A percentile compares a stretch with the other conserved stretches of the same genome.
These are phyloP conservation scores for Mimachlamys varia DNA, from an alignment of 2,888 invertebrate species.

Conservation along the genomic window DNA sequence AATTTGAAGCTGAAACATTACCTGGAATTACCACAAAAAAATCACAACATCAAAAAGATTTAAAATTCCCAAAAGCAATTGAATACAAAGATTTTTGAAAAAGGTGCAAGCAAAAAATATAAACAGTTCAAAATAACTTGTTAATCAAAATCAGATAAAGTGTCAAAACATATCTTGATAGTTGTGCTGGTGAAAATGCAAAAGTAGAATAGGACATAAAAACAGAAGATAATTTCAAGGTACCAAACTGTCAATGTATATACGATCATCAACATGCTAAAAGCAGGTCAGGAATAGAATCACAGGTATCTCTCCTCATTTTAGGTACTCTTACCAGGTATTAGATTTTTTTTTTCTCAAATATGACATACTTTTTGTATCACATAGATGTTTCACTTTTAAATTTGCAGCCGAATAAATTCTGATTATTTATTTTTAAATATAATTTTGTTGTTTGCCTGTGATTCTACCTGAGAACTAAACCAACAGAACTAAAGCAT, in stretches of 20 bases:
- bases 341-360: too few species aligned
- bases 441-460: not conserved
- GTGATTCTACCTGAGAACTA: conserved; percentile 9
- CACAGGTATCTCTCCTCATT: conserved; percentile 28
- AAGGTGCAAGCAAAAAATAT: not conserved
- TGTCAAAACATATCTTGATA: not conserved
- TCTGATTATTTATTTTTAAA: too few species aligned
- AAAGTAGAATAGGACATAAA: too few species aligned
- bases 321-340: not conserved
- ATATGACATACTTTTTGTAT: too few species aligned
- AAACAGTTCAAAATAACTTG: not conserved
- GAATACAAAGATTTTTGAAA: not conserved
- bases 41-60: too few species aligned
- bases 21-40: too few species aligned
- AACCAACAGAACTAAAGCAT: conserved; percentile 20
- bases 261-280: not conserved
- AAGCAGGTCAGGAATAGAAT: conserved; percentile 5
- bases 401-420: too few species aligned
- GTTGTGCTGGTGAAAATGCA: not conserved
- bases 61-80: too few species aligned
- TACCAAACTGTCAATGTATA: not conserved
- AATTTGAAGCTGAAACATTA: too few species aligned
- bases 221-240: too few species aligned
- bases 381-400: too few species aligned
- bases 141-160: not conserved